phyloP scores from a whole-genome alignment of 2,888 invertebrate species.

The Drosophila buzzatii region DNA sequence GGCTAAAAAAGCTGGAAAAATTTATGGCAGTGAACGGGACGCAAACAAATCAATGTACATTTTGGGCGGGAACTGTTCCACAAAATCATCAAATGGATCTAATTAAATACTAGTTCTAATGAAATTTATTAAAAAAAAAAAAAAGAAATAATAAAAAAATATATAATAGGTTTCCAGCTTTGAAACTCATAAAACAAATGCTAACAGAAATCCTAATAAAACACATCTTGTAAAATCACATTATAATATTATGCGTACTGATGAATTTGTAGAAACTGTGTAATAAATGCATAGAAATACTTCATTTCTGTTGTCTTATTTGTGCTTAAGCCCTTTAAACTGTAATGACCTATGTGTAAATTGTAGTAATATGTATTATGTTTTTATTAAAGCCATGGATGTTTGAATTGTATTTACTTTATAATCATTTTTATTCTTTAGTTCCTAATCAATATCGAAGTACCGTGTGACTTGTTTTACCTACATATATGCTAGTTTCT shows the following conservation, averaged over 20 bases:
- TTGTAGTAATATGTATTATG: slow-evolving; percentile 2
- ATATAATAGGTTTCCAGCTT: slow-evolving; percentile 54
- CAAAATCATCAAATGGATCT: slow-evolving; percentile 80
- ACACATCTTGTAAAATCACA: slow-evolving; percentile 57
- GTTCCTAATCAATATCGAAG: no score
- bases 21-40: slow-evolving; percentile 93
- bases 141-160: slow-evolving; percentile 4
- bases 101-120: slow-evolving; percentile 66
- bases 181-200: slow-evolving; percentile 60
- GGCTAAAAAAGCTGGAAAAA: slow-evolving; percentile 99
- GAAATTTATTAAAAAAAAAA: slow-evolving; percentile 36
- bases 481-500: no score
- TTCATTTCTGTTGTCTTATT: slow-evolving; percentile 21
- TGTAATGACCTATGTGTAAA: background rate
- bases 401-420: background rate
- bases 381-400: slow-evolving; percentile 8
- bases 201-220: slow-evolving; percentile 61
- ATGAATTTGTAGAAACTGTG: slow-evolving; percentile 31
- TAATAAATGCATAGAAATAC: slow-evolving; percentile 24
- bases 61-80: slow-evolving; percentile 79
- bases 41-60: slow-evolving; percentile 83
- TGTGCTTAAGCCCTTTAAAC: slow-evolving; percentile 5
- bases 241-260: slow-evolving; percentile 19
- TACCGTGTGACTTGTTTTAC: no score
- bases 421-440: no score